Evolutionary conservation across 2,888 invertebrate species (phyloP), one percentile per base, ranked within the genome.

Genomic region (Diaphora mendica): DNA sequence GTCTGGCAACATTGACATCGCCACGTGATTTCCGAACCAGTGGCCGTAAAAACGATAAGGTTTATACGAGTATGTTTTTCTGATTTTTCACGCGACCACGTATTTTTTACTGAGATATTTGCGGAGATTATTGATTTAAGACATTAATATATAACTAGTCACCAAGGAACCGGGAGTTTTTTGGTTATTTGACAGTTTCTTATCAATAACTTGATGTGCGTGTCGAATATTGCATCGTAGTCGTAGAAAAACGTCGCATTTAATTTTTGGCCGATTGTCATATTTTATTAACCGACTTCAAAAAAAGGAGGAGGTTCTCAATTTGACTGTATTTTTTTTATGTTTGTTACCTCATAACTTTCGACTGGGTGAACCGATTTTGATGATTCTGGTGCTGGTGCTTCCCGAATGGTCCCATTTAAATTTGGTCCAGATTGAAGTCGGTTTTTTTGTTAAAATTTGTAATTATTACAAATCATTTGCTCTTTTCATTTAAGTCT

Each of bases 1-100:
- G 73, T 82, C 75, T 75, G 68, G 71, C 26, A 75, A 81, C 77
- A 77, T 77, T 74, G 73, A 77, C 77, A 72, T 72, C 72, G 64
- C 62, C 30, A 72, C 64, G 66, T 74, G 79, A 76, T 80, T 85
- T 85, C 85, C 83, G 71, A 84, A 44, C 69, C 84, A 82, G 15
- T 84, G 82, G 73, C 78, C 78, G 64, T 83, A 84, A 85, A 78
- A 75, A 70, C 72, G 81, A 85, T 85, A 85, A 84, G 70, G 72
- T 66, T 80, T 82, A 79, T 78, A n/a, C n/a, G n/a, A n/a, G n/a
- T n/a, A 67, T 82, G 77, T 79, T 76, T 55, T 78, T 48, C 76
- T 65, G 72, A 73, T 65, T 76, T 75, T 74, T 78, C 62, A 59
- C 42, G 33, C 55, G 48, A 67, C 70, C 71, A 75, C 70, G 62